phyloP scores from a whole-genome alignment of 2,113 vertebrate species.

The Antennarius striatus region DNA sequence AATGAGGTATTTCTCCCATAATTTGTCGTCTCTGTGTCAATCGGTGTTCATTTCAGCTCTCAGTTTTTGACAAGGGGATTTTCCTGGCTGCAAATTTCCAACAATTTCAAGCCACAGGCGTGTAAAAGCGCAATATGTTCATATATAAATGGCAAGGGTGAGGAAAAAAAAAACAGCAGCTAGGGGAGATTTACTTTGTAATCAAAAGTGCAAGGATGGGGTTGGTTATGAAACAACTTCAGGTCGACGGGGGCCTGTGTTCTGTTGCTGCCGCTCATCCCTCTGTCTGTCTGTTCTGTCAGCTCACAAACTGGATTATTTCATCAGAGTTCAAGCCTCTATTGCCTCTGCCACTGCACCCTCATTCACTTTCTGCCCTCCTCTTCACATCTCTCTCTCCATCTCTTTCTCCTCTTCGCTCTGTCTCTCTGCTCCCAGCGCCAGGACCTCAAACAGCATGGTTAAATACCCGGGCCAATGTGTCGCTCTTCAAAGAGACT shows the following conservation, averaged over 20 bases:
- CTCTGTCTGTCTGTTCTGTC: slow-evolving; percentile 67
- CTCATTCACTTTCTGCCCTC: slow-evolving; percentile 68
- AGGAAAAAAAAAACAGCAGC: slow-evolving; percentile 18
- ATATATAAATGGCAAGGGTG: slow-evolving; percentile 21
- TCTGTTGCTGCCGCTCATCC: slow-evolving; percentile 57
- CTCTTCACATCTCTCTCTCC: slow-evolving; percentile 65
- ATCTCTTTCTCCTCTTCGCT: slow-evolving; percentile 33
- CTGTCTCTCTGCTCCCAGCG: slow-evolving; percentile 68
- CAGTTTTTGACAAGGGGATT: neutral
- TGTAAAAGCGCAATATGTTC: slow-evolving; percentile 15
- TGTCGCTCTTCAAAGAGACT: slow-evolving; percentile 85
- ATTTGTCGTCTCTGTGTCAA: no score
- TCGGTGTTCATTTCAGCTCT: neutral
- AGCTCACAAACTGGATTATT: slow-evolving; percentile 73
- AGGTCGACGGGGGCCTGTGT: slow-evolving; percentile 58
- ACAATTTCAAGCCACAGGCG: neutral
- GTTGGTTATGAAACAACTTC: slow-evolving; percentile 65
- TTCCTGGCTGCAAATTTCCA: slow-evolving; percentile 6
- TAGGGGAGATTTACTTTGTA: slow-evolving; percentile 40
- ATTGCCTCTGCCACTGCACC: slow-evolving; percentile 77
- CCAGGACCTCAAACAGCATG: slow-evolving; percentile 83
- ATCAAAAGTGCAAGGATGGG: slow-evolving; percentile 40
- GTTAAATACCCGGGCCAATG: slow-evolving; percentile 81
- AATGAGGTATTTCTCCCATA: no score
- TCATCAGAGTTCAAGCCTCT: slow-evolving; percentile 75